Base-by-base conservation (phyloP, 2,113 vertebrate genomes). In the Nesogale talazaci region DNA sequence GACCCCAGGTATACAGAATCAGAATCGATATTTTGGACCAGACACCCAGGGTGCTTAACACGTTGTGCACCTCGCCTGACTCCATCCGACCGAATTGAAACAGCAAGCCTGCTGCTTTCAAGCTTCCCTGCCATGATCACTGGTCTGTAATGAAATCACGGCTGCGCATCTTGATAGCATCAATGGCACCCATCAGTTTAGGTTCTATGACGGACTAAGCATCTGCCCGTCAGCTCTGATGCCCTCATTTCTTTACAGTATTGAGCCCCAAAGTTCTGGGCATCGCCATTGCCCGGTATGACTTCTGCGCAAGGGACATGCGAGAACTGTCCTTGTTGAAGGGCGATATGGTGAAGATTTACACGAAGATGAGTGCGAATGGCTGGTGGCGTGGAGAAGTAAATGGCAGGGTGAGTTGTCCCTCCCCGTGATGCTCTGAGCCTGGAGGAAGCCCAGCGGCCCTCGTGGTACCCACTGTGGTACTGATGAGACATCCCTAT, bases 331-430 rank as follows among this genome's bases (percentile, higher is more conserved):
- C 99, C 56, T 96, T 99, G 57, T 56, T 99, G 97, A 99, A 99
- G 95, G 99, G 99, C 0, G 99, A 99, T 0, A 97, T 99, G 89
- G 99, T 99, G 36, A 99, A 99, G 98, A 99, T 99, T 96, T 99
- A 99, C 96, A 99, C 99, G 3, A 99, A 99, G 97, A 98, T 99
- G 22, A 99, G 99, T 31, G 98, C 98, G 0, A 99, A 99, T 38
- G 99, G 99, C 97, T 99, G 99, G 99, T 99, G 99, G 99, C 98
- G 99, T 96, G 99, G 99, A 76, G 99, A 99, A 97, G 99, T 98
- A 15, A 99, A 99, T 1, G 98, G 99, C 97, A 98, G 99, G 99
- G 99, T 99, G 97, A 98, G 99, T 81, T 2, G 22, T 25, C 72
- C 89, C 57, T 29, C 40, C 1, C 4, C 0, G 0, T 0, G 34